Evolutionary conservation across 1,140 invertebrate genomes (phyloP), one percentile per base, ranked within the genome.

Genomic region (Anadara kagoshimensis): DNA sequence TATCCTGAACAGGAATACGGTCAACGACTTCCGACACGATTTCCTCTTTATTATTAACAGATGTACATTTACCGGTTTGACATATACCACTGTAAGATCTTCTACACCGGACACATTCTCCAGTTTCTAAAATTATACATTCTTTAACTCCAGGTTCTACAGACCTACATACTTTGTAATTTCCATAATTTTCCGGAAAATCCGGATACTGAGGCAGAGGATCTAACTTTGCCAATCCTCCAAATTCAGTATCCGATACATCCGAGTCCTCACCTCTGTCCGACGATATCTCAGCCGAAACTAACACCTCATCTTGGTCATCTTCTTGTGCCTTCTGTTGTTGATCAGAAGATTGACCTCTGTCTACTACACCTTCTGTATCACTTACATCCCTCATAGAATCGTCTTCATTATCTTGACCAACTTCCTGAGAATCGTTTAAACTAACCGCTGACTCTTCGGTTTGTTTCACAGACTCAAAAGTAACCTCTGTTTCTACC

Each of bases 61-160:
- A 2, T 3, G 29, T 36, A 36, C 29, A 36, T 36, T 36, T 36
- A 36, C 29, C 29, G 7, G 29, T 36, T 36, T 36, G 2, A 36
- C 29, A 36, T 3, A 3, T 36, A 36, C 41, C 22, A 8, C 41
- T 43, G 43, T 73, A 61, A 57, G 53, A 53, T 53, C 24, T 78
- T 53, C 69, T 72, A 45, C 54, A 73, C 20, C 66, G 65, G 14
- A 78, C 45, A 51, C 78, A 73, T 69, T 83, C 82, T 29, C 82
- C 82, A n/a, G 82, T 83, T 65, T 83, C 82, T 26, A 83, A 63
- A 11, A 83, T 79, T 11, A 83, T 53, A 62, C 82, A 83, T 45
- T 82, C 80, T 56, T 82, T 78, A 18, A 80, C 78, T 12, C 78
- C 76, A n/a, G 80, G 82, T 20, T 63, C 67, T 14, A 83, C 58